phyloP scores from a whole-genome alignment of 2,797 vertebrate genomes.

The Simalia tracyae region DNA sequence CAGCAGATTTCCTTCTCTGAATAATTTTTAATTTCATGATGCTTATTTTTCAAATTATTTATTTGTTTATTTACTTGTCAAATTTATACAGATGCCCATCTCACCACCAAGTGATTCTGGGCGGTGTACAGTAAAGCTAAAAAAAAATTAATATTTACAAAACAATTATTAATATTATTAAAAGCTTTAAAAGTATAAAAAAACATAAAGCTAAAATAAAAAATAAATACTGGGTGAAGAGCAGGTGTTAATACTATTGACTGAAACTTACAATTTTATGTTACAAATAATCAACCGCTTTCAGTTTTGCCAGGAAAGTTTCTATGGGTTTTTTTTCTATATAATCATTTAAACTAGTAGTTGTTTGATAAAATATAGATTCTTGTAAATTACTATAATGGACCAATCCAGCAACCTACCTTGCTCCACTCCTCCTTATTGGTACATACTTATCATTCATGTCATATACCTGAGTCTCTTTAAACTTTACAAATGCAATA shows the following conservation, averaged over 20 bases:
- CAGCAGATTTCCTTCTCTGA: conserved; percentile 15
- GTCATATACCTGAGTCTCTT: background rate
- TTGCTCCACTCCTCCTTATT: background rate
- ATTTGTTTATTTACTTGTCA: no score
- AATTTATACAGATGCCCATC: no score
- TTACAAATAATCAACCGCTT: background rate
- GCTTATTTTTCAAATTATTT: background rate
- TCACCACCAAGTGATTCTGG: no score
- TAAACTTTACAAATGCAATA: background rate
- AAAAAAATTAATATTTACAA: no score
- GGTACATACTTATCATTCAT: background rate
- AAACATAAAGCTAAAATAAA: no score
- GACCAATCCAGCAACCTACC: background rate
- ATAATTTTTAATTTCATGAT: background rate
- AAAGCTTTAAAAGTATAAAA: no score
- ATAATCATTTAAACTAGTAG: background rate
- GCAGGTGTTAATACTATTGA: no score
- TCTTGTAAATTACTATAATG: background rate
- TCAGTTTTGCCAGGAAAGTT: background rate
- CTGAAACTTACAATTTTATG: background rate
- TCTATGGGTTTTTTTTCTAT: background rate
- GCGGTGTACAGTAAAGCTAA: no score
- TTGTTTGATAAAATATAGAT: background rate
- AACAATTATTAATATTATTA: no score
- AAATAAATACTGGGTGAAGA: no score